Conservation (phyloP, 2,113 vertebrate genomes). For the Rhynchopsitta pachyrhyncha region DNA sequence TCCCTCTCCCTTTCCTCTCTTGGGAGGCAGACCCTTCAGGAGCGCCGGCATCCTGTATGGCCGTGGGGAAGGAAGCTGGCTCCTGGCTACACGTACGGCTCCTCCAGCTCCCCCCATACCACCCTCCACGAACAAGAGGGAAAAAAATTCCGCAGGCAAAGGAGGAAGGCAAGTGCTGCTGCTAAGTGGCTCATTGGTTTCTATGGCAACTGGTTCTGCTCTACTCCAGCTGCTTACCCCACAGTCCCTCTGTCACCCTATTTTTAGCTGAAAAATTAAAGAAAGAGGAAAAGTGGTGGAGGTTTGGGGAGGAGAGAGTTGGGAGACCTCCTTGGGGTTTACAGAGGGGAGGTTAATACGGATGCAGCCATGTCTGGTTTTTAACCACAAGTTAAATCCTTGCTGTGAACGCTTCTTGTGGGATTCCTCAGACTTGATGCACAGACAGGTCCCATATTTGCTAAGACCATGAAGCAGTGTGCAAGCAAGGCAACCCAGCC, state of each 20-base stretch:
- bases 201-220: slow-evolving; percentile 79
- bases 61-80: neutral
- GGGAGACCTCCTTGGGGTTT: neutral
- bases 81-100: neutral
- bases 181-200: slow-evolving; percentile 82
- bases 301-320: slow-evolving; percentile 32
- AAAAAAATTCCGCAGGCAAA: slow-evolving; percentile 71
- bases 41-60: fast-evolving
- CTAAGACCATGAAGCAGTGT: neutral
- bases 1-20: neutral
- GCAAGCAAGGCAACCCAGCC: neutral
- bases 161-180: slow-evolving; percentile 75
- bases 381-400: slow-evolving; percentile 31
- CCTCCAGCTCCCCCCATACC: neutral
- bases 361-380: slow-evolving; percentile 46
- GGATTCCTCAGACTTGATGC: neutral
- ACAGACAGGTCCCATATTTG: neutral
- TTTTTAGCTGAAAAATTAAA: slow-evolving; percentile 81
- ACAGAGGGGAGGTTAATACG: neutral
- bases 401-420: neutral
- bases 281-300: slow-evolving; percentile 62
- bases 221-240: slow-evolving; percentile 82
- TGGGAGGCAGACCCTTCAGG: neutral
- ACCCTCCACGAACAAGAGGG: slow-evolving; percentile 36
- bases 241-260: slow-evolving; percentile 84